Evolutionary conservation across 2,888 invertebrate genomes (phyloP).

Genomic region (Fragum sueziense): DNA sequence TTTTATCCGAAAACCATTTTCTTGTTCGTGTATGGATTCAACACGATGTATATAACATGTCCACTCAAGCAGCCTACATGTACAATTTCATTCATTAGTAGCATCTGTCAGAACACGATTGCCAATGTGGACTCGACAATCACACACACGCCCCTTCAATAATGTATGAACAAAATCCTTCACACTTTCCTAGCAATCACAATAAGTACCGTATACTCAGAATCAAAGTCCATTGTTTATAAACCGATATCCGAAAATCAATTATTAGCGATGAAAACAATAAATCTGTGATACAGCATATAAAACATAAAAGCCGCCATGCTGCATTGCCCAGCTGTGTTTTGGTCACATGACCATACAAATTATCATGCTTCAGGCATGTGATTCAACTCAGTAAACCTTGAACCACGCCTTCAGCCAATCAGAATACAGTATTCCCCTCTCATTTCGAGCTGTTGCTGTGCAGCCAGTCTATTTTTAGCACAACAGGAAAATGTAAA

Average conservation of each 20-base stretch:
- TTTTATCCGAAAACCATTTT: background rate
- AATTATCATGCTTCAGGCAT: slow-evolving; percentile 64
- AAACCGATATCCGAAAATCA: slow-evolving; percentile 40
- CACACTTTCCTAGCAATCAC: background rate
- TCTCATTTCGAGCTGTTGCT: slow-evolving; percentile 70
- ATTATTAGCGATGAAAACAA: slow-evolving; percentile 56
- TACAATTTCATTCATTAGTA: slow-evolving; percentile 56
- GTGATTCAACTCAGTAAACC: slow-evolving; percentile 70
- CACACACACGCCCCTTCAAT: slow-evolving; percentile 9
- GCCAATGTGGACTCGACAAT: slow-evolving; percentile 10
- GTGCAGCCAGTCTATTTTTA: slow-evolving; percentile 71
- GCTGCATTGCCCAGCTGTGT: slow-evolving; percentile 68
- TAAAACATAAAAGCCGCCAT: slow-evolving; percentile 59
- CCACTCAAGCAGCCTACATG: slow-evolving; percentile 54
- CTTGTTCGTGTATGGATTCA: background rate
- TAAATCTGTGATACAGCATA: slow-evolving; percentile 58
- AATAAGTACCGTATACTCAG: background rate
- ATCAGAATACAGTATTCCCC: slow-evolving; percentile 62
- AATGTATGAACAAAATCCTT: slow-evolving; percentile 13
- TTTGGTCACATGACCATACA: slow-evolving; percentile 75
- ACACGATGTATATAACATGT: slow-evolving; percentile 13
- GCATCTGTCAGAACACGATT: slow-evolving; percentile 52
- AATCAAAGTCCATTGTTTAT: slow-evolving; percentile 31
- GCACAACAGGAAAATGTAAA: slow-evolving; percentile 49
- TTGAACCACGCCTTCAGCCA: slow-evolving; percentile 68